Evolutionary conservation across 2,797 vertebrate species (phyloP).

Genomic region (Calcarius lapponicus): DNA sequence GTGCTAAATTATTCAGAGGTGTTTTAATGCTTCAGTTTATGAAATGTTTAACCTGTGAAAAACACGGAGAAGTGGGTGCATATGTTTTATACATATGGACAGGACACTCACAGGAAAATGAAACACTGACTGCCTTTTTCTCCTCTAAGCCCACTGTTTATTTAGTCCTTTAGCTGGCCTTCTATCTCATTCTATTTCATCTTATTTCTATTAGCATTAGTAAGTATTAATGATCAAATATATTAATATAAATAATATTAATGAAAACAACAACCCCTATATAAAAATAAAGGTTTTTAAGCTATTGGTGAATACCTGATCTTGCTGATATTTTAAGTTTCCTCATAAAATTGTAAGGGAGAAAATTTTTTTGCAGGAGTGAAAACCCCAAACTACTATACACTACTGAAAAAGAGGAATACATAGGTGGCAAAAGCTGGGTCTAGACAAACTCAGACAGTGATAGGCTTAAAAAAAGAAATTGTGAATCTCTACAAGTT

Average conservation of each 20-base stretch:
- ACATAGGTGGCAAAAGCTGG: not conserved
- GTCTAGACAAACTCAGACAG: not conserved
- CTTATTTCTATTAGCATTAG: not conserved
- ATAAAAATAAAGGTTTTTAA: not conserved
- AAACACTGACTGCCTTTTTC: not conserved
- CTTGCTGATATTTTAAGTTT: not conserved
- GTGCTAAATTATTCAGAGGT: not conserved
- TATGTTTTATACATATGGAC: accelerated
- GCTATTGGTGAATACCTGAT: not conserved
- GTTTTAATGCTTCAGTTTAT: not conserved
- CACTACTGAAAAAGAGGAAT: not conserved
- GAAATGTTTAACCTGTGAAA: not conserved
- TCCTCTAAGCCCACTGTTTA: not conserved
- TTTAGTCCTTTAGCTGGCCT: not conserved
- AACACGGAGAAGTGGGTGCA: not conserved
- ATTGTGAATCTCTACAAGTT: not conserved
- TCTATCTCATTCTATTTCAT: not conserved
- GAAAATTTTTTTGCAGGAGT: not conserved
- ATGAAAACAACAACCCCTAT: not conserved
- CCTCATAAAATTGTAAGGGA: not conserved
- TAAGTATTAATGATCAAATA: not conserved
- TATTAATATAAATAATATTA: not conserved
- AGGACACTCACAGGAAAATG: not conserved
- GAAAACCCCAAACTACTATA: not conserved
- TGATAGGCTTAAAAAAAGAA: not conserved